Base-by-base conservation (phyloP, 2,113 vertebrate genomes). In the Grallaria varia region DNA sequence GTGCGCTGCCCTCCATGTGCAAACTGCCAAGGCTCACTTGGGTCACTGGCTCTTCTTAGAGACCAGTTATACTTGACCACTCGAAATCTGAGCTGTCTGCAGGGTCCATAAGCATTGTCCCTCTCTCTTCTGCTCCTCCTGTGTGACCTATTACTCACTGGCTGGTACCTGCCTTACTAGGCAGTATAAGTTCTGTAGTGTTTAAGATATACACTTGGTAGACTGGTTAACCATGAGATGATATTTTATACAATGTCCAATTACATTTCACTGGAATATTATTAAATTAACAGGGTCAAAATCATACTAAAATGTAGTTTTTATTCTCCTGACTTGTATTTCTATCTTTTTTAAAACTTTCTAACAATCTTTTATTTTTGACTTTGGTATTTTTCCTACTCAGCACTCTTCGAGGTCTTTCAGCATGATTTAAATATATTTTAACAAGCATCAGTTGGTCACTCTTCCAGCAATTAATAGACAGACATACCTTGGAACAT, bases 271-370 rank as follows among this genome's bases (percentile, higher is more conserved):
- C 45, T 22, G 19, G 30, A 63, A 71, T 84, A 88, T 33, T 31
- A 45, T 90, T 69, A 74, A 19, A 73, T 92, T 87, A 30, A 91
- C 93, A 85, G 42, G 14, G 64, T 52, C 8, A 88, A 84, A 74
- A 86, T 92, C 16, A 81, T 30, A 80, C 7, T n/a, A 12, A 86
- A 89, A 28, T 76, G 5, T 66, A 55, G 49, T 39, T 96, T 96
- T 95, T 91, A 72, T 88, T 91, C 85, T 89, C 62, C 85, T 96
- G 94, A 87, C 64, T 95, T 14, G 19, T 47, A 59, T 89, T 71
- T 76, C 49, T 60, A 23, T 42, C 3, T 45, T 92, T 90, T 49
- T 25, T 3, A 45, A 89, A 91, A 74, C 40, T 89, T 82, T 58
- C 24, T 82, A 60, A 45, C 24, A 92, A 37, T 72, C 15, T 60